Evolutionary conservation across 2,888 invertebrate genomes (phyloP), one percentile per base, ranked within the genome.

Genomic region (Lamellibrachia satsuma): DNA sequence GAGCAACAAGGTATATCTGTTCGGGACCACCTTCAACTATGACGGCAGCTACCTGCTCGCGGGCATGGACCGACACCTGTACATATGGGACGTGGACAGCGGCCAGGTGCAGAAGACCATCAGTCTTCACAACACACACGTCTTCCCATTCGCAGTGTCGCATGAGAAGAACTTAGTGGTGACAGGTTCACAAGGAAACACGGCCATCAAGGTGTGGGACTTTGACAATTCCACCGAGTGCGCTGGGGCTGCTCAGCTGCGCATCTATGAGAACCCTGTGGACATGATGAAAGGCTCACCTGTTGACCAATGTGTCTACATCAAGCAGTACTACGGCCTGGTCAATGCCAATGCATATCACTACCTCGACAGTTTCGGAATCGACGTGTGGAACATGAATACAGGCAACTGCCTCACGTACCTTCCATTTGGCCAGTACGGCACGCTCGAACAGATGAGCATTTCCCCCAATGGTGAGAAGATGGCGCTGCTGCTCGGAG

Each of bases 361-460:
- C 92, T 95, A 93, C 92, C 94, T 95, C 60, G 95, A 95, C 93
- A 94, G 94, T 92, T 95, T 95, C 92, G 95, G 95, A 4, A 93
- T 95, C 15, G 95, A 95, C 91, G 93, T 95, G 52, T 95, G 94
- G 94, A 94, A 94, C 92, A 9, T 95, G 52, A 92, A 90, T n/a
- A 94, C 94, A 0, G 94, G 94, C 3, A 92, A 91, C n/a, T 90
- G 92, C 57, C 90, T 57, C 57, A 91, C 92, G 11, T 94, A 93
- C 92, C 91, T 95, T 9, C 94, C 94, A 1, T 94, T 94, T 92
- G 94, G 92, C 52, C 91, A 93, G 51, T 95, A 94, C 91, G 94
- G 95, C 6, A 92, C 93, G 52, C 92, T 94, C 55, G 52, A 92
- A 91, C 93, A 94, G 91, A 94, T 95, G 93, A 92, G 93, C 92